Evolutionary conservation across 1,140 invertebrate genomes (phyloP).

Genomic region (Caenorhabditis remanei): DNA sequence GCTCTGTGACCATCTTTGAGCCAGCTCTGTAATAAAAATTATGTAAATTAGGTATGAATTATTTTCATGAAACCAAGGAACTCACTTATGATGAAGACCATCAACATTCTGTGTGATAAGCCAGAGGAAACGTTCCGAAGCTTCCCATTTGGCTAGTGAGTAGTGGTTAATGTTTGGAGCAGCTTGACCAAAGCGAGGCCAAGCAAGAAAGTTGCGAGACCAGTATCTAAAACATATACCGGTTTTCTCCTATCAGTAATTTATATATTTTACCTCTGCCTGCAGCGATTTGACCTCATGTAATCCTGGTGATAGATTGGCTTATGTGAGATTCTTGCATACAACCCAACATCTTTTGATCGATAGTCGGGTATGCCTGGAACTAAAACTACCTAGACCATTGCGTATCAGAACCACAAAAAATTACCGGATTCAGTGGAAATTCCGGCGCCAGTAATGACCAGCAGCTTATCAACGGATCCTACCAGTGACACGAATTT

Average conservation of each 20-base stretch:
- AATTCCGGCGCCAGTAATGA: constrained; percentile 92
- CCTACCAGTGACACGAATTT: neutral
- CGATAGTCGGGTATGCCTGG: constrained; percentile 84
- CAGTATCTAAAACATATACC: constrained; percentile 83
- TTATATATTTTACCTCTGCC: constrained; percentile 80
- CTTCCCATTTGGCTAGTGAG: constrained; percentile 80
- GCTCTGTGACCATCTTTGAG: constrained; percentile 87
- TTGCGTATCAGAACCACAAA: neutral
- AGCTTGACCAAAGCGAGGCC: constrained; percentile 83
- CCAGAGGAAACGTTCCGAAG: constrained; percentile 75
- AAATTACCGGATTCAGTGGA: constrained; percentile 91
- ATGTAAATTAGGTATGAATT: neutral
- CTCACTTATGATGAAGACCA: constrained; percentile 84
- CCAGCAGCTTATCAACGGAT: constrained; percentile 79
- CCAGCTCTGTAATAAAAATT: constrained; percentile 83
- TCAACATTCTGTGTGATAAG: constrained; percentile 97
- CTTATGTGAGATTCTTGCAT: constrained; percentile 86
- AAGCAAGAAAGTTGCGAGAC: constrained; percentile 93
- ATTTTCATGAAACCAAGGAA: neutral
- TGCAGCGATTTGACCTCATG: constrained; percentile 82
- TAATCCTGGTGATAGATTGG: constrained; percentile 89
- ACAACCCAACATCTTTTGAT: constrained; percentile 91
- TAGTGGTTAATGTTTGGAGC: constrained; percentile 80
- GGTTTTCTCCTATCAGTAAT: neutral
- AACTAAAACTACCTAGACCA: constrained; percentile 51